Conservation (phyloP, 1,140 invertebrate species). For the Macrobrachium nipponense region DNA sequence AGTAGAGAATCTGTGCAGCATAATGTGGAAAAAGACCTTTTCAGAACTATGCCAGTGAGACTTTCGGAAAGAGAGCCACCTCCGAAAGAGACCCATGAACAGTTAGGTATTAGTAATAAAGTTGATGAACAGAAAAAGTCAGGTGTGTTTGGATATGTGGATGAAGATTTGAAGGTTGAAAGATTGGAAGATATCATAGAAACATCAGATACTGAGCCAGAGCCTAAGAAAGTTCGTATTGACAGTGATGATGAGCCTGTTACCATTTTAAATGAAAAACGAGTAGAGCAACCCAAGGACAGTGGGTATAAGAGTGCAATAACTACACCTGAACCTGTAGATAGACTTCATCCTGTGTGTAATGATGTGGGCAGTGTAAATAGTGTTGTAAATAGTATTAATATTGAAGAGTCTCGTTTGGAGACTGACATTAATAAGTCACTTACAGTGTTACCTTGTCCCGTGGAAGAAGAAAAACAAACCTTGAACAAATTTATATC, state of each 20-base stretch:
- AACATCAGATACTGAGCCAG: conserved; percentile 55
- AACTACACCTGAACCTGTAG: conserved; percentile 63
- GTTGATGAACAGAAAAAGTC: conserved; percentile 15
- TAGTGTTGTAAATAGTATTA: conserved; percentile 55
- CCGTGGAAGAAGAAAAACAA: conserved; percentile 31
- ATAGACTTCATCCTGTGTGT: conserved; percentile 46
- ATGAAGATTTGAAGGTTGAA: conserved; percentile 50
- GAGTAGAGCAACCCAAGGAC: conserved; percentile 63
- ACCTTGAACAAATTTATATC: conserved; percentile 43
- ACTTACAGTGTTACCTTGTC: conserved; percentile 32
- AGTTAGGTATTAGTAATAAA: background rate
- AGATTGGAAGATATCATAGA: conserved; percentile 58
- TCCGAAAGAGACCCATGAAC: background rate
- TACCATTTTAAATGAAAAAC: conserved; percentile 23
- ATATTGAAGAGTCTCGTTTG: conserved; percentile 40
- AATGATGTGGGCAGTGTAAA: conserved; percentile 46
- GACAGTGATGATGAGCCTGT: conserved; percentile 60
- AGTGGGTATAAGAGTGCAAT: conserved; percentile 65
- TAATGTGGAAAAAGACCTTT: too few species aligned
- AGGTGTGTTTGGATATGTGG: conserved; percentile 40
- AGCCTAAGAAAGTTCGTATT: conserved; percentile 52
- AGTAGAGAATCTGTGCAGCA: background rate
- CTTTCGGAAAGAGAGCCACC: too few species aligned
- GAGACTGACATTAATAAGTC: conserved; percentile 32
- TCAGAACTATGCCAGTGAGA: too few species aligned